Evolutionary conservation across 2,888 invertebrate genomes (phyloP), one percentile per base, ranked within the genome.

Genomic region (Schrankia costaestrigalis): DNA sequence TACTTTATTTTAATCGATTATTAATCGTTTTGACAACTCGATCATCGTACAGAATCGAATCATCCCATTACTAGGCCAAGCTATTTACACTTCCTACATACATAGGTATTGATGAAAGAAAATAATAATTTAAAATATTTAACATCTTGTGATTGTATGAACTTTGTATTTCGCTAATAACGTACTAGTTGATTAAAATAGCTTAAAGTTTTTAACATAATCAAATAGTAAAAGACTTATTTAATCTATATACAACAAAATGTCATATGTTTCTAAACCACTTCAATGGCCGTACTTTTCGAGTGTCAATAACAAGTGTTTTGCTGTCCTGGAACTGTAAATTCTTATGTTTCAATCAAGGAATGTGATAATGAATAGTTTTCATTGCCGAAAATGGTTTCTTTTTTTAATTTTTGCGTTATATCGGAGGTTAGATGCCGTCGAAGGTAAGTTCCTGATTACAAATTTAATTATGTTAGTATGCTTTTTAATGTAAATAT

Each of bases 201-300:
- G 9, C 13, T 24, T 31, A 30, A 31, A n/a, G 30, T 22, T 44
- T 13, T 3, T 22, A 13, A 27, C 3, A 14, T 28, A 19, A 25
- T 3, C 29, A 19, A 19, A 36, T 3, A n/a, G n/a, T n/a, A n/a
- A n/a, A n/a, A n/a, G n/a, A n/a, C n/a, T n/a, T n/a, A n/a, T n/a
- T n/a, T n/a, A n/a, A n/a, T n/a, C n/a, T n/a, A n/a, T n/a, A n/a
- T n/a, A n/a, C n/a, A n/a, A n/a, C n/a, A 71, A 68, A 67, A 78
- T 80, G 77, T 62, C 63, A 59, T 61, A 66, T 68, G 68, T 71
- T 73, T 54, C 31, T 64, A 60, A 55, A 67, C 63, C 42, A 61
- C 59, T 56, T 55, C 71, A 80, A 83, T 83, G 81, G 82, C 77
- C 70, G 76, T 78, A 61, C 71, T 56, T 49, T 56, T 61, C 56